phyloP scores from a whole-genome alignment of 2,113 vertebrate genomes.

The Gallinago jamesoni region DNA sequence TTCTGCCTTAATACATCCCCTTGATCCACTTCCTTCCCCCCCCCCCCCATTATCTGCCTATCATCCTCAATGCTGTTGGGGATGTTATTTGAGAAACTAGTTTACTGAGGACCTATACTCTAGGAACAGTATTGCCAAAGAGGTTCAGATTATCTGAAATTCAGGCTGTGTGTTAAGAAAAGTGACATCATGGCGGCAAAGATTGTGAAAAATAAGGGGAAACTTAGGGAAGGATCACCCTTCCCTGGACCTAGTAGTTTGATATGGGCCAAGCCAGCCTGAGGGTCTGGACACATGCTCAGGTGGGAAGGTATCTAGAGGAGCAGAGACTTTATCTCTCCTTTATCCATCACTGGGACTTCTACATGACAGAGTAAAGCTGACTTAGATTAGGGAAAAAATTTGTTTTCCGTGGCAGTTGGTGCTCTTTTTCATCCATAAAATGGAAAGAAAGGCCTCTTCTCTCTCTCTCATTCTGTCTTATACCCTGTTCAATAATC shows the following conservation, averaged over 20 bases:
- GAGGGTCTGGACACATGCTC: rapidly evolving
- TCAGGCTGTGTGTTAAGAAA: not conserved
- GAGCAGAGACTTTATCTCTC: not conserved
- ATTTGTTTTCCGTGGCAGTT: not conserved
- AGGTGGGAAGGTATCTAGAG: not conserved
- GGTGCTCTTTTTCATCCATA: not conserved
- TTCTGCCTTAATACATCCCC: not conserved
- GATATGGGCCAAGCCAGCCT: not conserved
- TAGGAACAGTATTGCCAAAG: not conserved
- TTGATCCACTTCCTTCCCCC: not conserved
- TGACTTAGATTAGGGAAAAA: not conserved
- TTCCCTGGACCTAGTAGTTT: not conserved
- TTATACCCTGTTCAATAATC: not conserved
- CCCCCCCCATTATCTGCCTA: not conserved
- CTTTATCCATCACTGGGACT: not conserved
- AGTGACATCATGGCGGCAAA: not conserved
- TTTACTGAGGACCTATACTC: not conserved
- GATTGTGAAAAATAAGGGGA: not conserved
- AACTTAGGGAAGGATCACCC: not conserved
- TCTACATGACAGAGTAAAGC: not conserved
- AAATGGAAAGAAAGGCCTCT: not conserved
- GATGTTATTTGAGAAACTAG: not conserved
- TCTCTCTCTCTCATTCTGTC: not conserved
- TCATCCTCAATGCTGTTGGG: not conserved
- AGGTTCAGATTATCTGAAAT: not conserved